Conservation (phyloP, 2,797 vertebrate genomes). For the Tolypeutes matacus region DNA sequence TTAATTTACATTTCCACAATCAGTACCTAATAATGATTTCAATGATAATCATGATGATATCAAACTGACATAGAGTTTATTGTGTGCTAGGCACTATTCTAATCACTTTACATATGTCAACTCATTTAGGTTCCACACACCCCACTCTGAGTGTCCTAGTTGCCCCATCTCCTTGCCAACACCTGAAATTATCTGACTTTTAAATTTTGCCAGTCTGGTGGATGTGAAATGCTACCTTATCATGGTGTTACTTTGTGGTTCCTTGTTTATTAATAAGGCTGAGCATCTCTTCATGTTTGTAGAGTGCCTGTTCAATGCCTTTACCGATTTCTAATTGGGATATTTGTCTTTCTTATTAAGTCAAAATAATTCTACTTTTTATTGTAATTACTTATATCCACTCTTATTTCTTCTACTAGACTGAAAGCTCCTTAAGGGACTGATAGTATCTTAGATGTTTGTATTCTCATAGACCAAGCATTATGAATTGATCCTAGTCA, state of each 20-base stretch:
- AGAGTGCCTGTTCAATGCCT: not conserved
- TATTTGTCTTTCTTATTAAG: conserved; percentile 13
- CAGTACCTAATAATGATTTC: not conserved
- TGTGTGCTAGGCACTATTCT: not conserved
- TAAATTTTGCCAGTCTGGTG: not conserved
- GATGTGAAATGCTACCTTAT: too few relatives aligned
- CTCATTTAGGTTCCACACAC: not conserved
- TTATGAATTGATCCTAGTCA: not conserved
- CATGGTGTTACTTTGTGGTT: too few relatives aligned
- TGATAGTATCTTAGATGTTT: not conserved
- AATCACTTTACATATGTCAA: not conserved
- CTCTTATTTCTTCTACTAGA: not conserved
- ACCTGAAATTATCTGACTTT: not conserved
- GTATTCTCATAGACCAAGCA: not conserved
- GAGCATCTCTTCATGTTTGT: not conserved
- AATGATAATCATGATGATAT: too few relatives aligned
- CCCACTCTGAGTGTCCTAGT: not conserved
- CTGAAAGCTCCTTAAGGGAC: not conserved
- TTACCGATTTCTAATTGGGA: not conserved
- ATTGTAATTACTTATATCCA: not conserved
- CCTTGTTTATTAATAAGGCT: too few relatives aligned
- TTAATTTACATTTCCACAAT: not conserved
- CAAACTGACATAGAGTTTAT: not conserved
- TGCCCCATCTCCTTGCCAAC: not conserved
- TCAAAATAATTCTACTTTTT: not conserved